phyloP scores from a whole-genome alignment of 2,888 invertebrate species.

The Rhagonycha fulva region DNA sequence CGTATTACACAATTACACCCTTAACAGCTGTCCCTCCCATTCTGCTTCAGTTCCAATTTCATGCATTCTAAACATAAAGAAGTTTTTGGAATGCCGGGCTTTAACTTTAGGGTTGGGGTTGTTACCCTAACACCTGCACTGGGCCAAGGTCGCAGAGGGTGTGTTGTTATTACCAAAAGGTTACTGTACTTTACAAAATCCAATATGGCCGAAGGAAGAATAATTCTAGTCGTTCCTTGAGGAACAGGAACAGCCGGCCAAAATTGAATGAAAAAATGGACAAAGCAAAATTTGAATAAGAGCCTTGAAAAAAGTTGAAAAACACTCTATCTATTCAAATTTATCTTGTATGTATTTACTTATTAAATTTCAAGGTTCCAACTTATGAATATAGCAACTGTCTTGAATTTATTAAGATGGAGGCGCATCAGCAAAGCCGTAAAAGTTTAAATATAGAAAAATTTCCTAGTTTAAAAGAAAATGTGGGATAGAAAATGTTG shows the following conservation, averaged over 20 bases:
- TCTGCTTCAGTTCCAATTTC: background rate
- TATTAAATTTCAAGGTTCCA: slow-evolving; percentile 17
- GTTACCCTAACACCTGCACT: slow-evolving; percentile 27
- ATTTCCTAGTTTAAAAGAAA: background rate
- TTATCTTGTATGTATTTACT: slow-evolving; percentile 13
- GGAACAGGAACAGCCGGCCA: background rate
- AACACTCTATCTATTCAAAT: slow-evolving; percentile 6
- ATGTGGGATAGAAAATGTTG: slow-evolving; percentile 1
- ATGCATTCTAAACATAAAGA: background rate
- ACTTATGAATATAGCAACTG: background rate
- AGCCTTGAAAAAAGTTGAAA: background rate
- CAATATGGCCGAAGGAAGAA: background rate
- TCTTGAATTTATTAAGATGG: background rate
- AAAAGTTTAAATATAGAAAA: background rate
- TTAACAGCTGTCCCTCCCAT: background rate
- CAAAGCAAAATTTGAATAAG: background rate
- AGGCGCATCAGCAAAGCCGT: background rate
- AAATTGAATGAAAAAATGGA: background rate
- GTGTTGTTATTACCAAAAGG: slow-evolving; percentile 6
- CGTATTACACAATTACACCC: background rate
- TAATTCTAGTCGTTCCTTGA: background rate
- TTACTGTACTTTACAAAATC: slow-evolving; percentile 1
- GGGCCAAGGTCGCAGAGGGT: slow-evolving; percentile 22
- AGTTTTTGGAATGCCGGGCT: background rate
- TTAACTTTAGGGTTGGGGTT: slow-evolving; percentile 10